Evolutionary conservation across 2,797 vertebrate genomes (phyloP).

Genomic region (Acanthopagrus latus): DNA sequence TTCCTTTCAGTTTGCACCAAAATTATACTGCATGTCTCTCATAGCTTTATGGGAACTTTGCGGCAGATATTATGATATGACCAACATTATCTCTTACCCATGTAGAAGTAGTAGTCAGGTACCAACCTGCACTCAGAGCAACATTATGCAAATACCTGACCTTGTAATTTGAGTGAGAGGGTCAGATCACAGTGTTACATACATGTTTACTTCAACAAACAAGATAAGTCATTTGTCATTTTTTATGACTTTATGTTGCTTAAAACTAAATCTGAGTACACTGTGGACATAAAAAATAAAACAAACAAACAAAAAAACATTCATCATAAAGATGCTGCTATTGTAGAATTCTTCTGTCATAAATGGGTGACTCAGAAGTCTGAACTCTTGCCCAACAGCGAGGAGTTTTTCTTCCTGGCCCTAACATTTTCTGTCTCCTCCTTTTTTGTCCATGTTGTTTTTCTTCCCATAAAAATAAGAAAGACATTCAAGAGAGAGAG

Average conservation of each 20-base stretch:
- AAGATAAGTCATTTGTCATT: too few species aligned
- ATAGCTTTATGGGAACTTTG: neutral
- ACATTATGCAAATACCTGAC: neutral
- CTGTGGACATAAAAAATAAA: slow-evolving; percentile 4
- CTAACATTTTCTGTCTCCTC: slow-evolving; percentile 6
- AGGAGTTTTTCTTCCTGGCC: neutral
- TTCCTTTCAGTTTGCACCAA: neutral
- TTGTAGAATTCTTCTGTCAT: slow-evolving; percentile 2
- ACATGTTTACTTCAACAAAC: too few species aligned
- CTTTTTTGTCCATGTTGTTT: slow-evolving; percentile 5
- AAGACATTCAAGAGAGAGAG: slow-evolving; percentile 17
- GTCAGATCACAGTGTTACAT: too few species aligned
- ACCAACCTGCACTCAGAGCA: neutral
- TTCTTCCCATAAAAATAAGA: neutral
- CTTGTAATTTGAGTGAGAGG: too few species aligned
- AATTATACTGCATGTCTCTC: neutral
- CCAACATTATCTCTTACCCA: neutral
- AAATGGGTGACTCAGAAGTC: slow-evolving; percentile 32
- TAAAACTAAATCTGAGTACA: neutral
- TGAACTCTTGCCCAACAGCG: slow-evolving; percentile 3
- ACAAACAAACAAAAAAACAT: neutral
- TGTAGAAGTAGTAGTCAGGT: neutral
- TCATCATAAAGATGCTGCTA: neutral
- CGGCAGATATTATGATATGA: neutral
- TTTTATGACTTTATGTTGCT: too few species aligned